Evolutionary conservation across 2,888 invertebrate genomes (phyloP), one percentile per base, ranked within the genome.

Genomic region (Ypsolopha scabrella): DNA sequence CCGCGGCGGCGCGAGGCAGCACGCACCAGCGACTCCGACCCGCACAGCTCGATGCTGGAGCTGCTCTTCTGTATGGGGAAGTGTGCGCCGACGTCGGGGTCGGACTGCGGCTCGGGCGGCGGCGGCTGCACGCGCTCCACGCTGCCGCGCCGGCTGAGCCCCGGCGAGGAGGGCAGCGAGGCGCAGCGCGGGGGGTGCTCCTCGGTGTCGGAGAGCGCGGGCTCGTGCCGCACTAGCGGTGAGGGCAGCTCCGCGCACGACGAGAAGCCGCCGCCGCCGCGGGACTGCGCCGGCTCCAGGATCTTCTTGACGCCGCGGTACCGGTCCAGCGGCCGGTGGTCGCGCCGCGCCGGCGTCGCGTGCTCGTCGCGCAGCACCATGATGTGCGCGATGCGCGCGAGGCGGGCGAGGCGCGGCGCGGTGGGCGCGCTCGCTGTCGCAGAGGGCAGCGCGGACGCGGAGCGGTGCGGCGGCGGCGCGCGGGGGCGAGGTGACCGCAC

Each of bases 241-340:
- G 93, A 92, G 1, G 93, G 92, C 60, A 94, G 85, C 67, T 93
- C 94, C 65, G 92, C 90, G 70, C 93, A 93, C 7, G 93, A 93
- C 47, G 93, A 93, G 68, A 94, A 93, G 44, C 54, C 90, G 39
- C 83, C 83, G 39, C 83, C 83, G 35, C 80, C 85, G 38, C 82
- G 76, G 0, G 82, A 80, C 56, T 77, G 80, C 48, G 87, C 77
- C 3, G 90, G 90, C 55, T 94, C 94, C 4, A 95, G 88, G 56
- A 95, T 92, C 81, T 93, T 94, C 77, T 92, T 93, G 51, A 94
- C 94, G 58, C 94, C 94, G 57, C 93, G 90, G 75, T 93, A 91
- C 61, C 93, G 90, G 61, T 91, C 91, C 48, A 95, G 87, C 7
- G 93, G 88, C 2, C 53, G 92, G 89, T 68, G 93, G 0, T 93